phyloP scores from a whole-genome alignment of 2,113 vertebrate species.

The Pontoporia blainvillei region DNA sequence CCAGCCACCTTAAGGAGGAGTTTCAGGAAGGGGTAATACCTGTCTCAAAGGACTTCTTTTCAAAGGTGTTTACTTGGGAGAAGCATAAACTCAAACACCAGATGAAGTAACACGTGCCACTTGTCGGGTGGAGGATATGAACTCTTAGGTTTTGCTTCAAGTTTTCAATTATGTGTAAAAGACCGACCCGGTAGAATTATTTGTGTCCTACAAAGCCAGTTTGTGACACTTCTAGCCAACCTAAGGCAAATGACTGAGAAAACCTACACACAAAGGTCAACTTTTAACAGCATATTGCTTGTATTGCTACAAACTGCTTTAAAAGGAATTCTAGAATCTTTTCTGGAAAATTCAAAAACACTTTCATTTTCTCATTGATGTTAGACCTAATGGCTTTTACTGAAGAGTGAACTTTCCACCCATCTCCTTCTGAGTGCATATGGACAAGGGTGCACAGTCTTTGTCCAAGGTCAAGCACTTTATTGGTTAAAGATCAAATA shows the following conservation, averaged over 20 bases:
- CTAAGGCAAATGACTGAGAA: neutral
- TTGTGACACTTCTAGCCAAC: neutral
- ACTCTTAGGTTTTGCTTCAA: neutral
- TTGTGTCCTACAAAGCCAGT: neutral
- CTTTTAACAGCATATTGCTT: neutral
- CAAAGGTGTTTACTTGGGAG: neutral
- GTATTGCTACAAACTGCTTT: neutral
- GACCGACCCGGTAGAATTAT: neutral
- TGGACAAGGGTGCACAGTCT: neutral
- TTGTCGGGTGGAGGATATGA: accelerated
- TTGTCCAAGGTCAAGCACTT: neutral
- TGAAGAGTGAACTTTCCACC: neutral
- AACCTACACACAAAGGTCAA: neutral
- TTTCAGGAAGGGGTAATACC: accelerated
- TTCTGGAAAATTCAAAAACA: neutral
- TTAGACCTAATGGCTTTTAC: neutral
- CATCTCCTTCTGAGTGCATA: neutral
- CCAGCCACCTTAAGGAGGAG: neutral
- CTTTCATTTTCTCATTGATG: neutral
- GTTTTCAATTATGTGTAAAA: neutral
- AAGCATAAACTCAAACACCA: neutral
- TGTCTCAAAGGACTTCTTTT: neutral
- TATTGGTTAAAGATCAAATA: neutral
- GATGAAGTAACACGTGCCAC: too few species aligned
- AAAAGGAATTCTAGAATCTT: neutral